A percentile compares a stretch with the other conserved stretches of the same genome.
These are phyloP conservation scores for Cochlearius cochlearius DNA, from an alignment of 2,113 vertebrate species.

Conservation along the genomic window DNA sequence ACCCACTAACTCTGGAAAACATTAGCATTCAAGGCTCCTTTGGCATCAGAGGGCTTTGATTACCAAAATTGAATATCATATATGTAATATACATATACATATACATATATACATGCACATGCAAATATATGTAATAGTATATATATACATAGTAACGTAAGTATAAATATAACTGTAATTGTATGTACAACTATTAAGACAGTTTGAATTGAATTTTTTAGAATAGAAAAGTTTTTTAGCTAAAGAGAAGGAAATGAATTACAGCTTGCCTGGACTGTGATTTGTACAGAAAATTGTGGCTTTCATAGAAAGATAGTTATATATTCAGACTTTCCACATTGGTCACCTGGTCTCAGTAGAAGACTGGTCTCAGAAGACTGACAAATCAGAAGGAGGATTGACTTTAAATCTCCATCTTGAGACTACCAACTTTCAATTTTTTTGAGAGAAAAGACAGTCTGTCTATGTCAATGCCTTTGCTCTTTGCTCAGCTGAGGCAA, in stretches of 20 bases:
- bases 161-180: background rate
- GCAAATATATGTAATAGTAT: background rate
- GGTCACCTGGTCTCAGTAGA: background rate
- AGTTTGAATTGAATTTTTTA: background rate
- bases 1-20: background rate
- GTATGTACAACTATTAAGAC: background rate
- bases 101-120: background rate
- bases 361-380: background rate
- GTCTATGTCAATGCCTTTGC: background rate
- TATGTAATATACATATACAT: background rate
- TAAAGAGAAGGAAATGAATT: background rate
- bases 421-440: background rate
- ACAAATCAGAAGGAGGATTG: background rate
- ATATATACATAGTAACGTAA: background rate
- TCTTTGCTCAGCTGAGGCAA: background rate
- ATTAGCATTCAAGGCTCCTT: background rate
- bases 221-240: rapidly evolving
- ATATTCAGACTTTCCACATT: background rate
- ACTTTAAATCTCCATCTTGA: background rate
- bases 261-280: background rate
- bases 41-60: background rate
- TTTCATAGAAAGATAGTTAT: background rate
- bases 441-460: background rate
- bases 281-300: background rate
- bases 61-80: background rate